A percentile compares a stretch with the other conserved stretches of the same genome.
These are phyloP conservation scores for Myrmophylax atrothorax DNA, from an alignment of 2,113 vertebrate species.

Conservation along the genomic window DNA sequence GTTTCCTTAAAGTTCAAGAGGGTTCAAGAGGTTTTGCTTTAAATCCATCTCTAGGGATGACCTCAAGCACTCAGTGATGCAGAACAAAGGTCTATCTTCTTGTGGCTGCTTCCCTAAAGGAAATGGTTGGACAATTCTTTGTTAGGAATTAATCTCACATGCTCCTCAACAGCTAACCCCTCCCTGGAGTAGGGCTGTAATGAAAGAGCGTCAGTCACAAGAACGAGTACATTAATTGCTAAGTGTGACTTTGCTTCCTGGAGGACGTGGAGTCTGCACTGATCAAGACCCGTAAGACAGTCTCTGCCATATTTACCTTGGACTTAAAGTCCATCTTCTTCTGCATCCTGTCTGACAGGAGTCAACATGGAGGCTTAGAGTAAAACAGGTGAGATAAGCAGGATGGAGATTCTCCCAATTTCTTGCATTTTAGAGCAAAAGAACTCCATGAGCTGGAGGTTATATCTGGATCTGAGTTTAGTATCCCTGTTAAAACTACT, in stretches of 20 bases:
- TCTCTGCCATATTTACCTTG: neutral
- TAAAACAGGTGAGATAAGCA: neutral
- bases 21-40: conserved; percentile 59
- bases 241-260: neutral
- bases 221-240: neutral
- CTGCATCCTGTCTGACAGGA: neutral
- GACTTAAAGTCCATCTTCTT: neutral
- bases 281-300: neutral
- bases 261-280: neutral
- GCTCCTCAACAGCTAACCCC: neutral
- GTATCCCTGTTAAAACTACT: neutral
- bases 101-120: conserved; percentile 7
- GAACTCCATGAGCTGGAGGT: neutral
- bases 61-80: conserved; percentile 36
- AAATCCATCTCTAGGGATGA: conserved; percentile 43
- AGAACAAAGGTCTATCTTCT: conserved; percentile 28
- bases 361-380: neutral
- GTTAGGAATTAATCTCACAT: conserved; percentile 34
- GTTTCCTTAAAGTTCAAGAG: conserved; percentile 60
- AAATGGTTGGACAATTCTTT: conserved; percentile 15
- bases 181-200: neutral
- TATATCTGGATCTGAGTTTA: neutral
- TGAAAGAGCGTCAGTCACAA: neutral
- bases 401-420: neutral
- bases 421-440: neutral